A percentile compares a stretch with the other conserved stretches of the same genome.
Evolutionary conservation across 2,113 vertebrate genomes (phyloP).

Genomic region (Neolamprologus ventralis): DNA sequence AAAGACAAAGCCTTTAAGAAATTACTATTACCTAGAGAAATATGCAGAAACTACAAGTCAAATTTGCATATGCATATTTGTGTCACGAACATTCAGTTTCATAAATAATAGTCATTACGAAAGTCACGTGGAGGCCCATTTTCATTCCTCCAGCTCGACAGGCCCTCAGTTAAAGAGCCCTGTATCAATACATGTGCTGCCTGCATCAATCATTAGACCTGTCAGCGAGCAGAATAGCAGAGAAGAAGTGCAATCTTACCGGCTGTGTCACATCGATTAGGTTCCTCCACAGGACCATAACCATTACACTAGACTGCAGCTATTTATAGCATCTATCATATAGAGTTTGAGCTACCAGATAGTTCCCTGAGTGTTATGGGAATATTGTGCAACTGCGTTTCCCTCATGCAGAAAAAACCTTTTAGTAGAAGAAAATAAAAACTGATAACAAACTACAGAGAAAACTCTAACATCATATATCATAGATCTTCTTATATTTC

Average conservation of each 20-base stretch:
- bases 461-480: not conserved
- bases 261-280: not conserved
- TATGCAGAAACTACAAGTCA: not conserved
- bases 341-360: not conserved
- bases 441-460: not conserved
- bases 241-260: not conserved
- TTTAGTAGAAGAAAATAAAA: not conserved
- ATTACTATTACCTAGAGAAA: not conserved
- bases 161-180: not conserved
- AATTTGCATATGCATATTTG: not conserved
- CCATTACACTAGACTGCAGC: not conserved
- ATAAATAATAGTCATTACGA: not conserved
- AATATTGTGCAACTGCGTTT: not conserved
- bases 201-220: not conserved
- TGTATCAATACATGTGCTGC: not conserved
- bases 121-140: not conserved
- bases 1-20: not conserved
- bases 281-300: not conserved
- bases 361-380: not conserved
- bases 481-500: not conserved
- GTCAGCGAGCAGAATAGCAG: not conserved
- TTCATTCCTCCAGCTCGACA: not conserved
- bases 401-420: not conserved
- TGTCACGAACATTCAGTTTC: not conserved
- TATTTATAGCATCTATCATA: not conserved